Base-by-base conservation (phyloP, 2,888 invertebrate genomes). In the Lepidonotus clava region DNA sequence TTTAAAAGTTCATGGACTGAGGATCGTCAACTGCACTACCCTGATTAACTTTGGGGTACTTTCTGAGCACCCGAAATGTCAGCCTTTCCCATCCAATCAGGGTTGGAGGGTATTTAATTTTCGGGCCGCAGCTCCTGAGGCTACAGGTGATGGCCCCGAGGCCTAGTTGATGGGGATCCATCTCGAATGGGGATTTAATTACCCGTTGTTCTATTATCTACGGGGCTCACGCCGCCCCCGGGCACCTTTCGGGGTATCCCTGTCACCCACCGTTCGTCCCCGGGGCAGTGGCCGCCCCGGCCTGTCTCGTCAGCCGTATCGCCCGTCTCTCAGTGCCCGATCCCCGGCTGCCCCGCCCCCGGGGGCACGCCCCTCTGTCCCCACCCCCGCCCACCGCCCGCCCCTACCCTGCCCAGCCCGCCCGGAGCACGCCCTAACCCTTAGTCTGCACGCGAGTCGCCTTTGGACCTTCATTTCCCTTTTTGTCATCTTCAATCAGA, bases 161-260 rank as follows among this genome's bases (percentile, higher is more conserved):
- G n/a, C 76, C 38, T 38, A 24, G 34, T 76, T 18, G 28, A 38
- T 76, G 38, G 38, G 36, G 76, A 66, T 76, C 76, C n/a, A 38
- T 8, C 41, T 38, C n/a, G 36, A 38, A 41, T 41, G 38, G 76
- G 76, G 76, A 41, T 76, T 76, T 76, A 76, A 76, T 76, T 76
- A 76, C 40, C 41, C 40, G 40, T 41, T 76, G 40, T 76, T 38
- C 40, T 38, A 76, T 76, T 76, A 76, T 76, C 76, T 40, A 21
- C 21, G 21, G n/a, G 24, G 4, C 76, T 76, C 76, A 76, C 24
- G n/a, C 76, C 41, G 40, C 76, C 41, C 11, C 40, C 76, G 36
- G 38, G 76, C 40, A 76, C 36, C 40, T 38, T 76, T 11, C n/a
- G 0, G 40, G 76, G 76, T 76, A 28, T 41, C 76, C 41, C 40